Percentiles rank a stretch among this genome's conserved stretches.
Conservation (phyloP, 1,140 invertebrate genomes). For the Watersipora subatra region DNA sequence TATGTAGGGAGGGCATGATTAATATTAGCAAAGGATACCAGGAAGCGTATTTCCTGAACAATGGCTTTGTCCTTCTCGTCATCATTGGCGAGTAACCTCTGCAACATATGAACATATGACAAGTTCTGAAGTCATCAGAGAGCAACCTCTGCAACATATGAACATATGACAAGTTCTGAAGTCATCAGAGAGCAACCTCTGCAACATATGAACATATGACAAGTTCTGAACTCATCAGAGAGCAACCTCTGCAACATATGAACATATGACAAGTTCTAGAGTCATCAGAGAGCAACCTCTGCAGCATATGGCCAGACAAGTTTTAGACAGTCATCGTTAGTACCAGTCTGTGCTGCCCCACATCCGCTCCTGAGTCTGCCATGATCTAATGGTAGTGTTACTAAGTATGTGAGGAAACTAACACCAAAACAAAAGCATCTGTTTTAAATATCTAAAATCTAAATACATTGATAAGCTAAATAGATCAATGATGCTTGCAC, state of each 20-base stretch:
- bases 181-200: constrained; percentile 45
- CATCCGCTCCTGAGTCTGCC: too few species aligned
- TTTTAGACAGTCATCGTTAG: too few species aligned
- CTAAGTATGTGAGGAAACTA: too few species aligned
- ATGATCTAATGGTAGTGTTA: too few species aligned
- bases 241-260: constrained; percentile 40
- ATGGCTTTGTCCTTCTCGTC: constrained; percentile 42
- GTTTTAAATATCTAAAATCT: too few species aligned
- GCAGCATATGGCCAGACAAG: too few species aligned
- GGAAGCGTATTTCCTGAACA: constrained; percentile 43
- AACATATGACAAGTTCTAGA: neutral
- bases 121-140: constrained; percentile 38
- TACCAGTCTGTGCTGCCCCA: too few species aligned
- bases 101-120: constrained; percentile 15
- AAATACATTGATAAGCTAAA: too few species aligned
- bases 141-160: constrained; percentile 40
- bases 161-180: neutral
- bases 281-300: too few species aligned
- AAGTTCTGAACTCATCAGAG: constrained; percentile 38
- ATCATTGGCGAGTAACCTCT: constrained; percentile 45
- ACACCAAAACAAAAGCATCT: too few species aligned
- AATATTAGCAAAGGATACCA: constrained; percentile 40
- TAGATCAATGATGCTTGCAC: too few species aligned
- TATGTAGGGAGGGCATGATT: too few species aligned
- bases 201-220: constrained; percentile 15